Evolutionary conservation across 2,113 vertebrate species (phyloP).

Genomic region (Sardina pilchardus): DNA sequence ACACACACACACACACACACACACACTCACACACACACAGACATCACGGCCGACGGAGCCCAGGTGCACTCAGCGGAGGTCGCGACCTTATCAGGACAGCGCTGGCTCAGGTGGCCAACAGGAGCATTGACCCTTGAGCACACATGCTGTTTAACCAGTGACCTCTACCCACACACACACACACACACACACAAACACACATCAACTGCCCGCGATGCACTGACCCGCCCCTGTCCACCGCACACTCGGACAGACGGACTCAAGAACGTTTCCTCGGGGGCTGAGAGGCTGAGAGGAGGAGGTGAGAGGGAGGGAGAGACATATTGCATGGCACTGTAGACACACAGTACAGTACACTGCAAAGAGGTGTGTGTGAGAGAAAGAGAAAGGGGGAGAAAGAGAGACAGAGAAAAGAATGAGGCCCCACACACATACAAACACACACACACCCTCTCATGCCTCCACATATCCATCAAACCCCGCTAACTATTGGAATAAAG

Average conservation of each 20-base stretch:
- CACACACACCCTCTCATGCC: no score
- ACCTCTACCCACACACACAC: conserved; percentile 24
- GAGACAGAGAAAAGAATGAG: neutral
- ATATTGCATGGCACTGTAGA: no score
- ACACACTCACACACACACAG: neutral
- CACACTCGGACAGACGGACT: neutral
- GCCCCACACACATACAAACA: no score
- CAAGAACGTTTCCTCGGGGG: neutral
- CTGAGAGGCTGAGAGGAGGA: neutral
- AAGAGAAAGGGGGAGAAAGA: neutral
- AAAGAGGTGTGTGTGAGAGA: neutral
- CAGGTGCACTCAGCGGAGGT: neutral
- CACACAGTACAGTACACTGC: no score
- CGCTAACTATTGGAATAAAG: no score
- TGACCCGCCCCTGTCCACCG: neutral
- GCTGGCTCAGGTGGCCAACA: neutral
- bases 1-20: neutral
- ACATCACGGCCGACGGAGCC: neutral
- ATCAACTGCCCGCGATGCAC: neutral
- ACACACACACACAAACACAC: conserved; percentile 20
- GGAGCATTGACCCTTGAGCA: neutral
- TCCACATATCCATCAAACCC: no score
- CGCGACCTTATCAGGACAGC: neutral
- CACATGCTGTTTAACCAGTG: conserved; percentile 37
- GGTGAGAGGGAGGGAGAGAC: neutral